Evolutionary conservation across 1,140 invertebrate species (phyloP).

Genomic region (Zaprionus ornatus): DNA sequence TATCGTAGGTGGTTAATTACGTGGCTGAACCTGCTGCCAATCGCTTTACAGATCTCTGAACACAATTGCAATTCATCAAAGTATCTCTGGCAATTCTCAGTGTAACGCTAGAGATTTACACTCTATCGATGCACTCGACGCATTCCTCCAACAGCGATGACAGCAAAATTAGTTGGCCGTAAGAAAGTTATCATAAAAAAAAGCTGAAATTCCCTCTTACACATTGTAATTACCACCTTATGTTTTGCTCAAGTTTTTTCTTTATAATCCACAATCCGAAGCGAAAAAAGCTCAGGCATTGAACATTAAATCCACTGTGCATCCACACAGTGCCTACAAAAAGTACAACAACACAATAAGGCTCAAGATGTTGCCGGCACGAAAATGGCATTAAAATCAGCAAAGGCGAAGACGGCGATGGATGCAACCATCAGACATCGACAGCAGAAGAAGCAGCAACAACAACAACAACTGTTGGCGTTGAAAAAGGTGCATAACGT

Average conservation of each 20-base stretch:
- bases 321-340: slow-evolving; percentile 17
- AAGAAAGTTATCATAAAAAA: background rate
- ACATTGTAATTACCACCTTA: slow-evolving; percentile 14
- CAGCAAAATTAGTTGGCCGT: background rate
- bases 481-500: slow-evolving; percentile 28
- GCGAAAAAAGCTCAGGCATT: slow-evolving; percentile 1
- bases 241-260: slow-evolving; percentile 6
- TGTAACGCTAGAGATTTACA: background rate
- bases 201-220: slow-evolving; percentile 13
- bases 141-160: background rate
- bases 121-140: background rate
- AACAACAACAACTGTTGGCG: slow-evolving; percentile 22
- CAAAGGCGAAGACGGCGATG: slow-evolving; percentile 47
- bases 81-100: background rate
- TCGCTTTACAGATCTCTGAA: background rate
- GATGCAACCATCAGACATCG: slow-evolving; percentile 47
- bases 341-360: slow-evolving; percentile 18
- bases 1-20: slow-evolving; percentile 3
- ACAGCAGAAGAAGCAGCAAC: slow-evolving; percentile 27
- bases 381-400: slow-evolving; percentile 77
- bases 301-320: slow-evolving; percentile 20
- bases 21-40: background rate
- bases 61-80: background rate
- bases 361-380: slow-evolving; percentile 53
- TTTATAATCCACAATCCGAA: background rate